phyloP scores from a whole-genome alignment of 2,113 vertebrate species.

The Sitta europaea region DNA sequence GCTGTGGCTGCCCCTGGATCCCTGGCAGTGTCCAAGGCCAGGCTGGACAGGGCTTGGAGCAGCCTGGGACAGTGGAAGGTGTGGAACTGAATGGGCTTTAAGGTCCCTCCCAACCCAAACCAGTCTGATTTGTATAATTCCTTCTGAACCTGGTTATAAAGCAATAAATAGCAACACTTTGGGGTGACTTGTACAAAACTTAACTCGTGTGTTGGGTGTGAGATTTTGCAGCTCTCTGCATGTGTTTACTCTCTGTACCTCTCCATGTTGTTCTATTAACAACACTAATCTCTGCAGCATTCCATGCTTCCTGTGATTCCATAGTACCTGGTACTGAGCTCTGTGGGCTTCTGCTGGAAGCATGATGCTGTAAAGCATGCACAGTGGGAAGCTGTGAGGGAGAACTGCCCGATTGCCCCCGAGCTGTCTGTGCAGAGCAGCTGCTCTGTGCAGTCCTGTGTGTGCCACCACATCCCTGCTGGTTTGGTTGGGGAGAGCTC shows the following conservation, averaged over 20 bases:
- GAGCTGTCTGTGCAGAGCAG: neutral
- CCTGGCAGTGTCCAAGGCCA: neutral
- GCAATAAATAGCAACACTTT: neutral
- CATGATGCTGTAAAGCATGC: neutral
- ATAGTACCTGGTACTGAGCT: neutral
- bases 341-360: slow-evolving; percentile 9
- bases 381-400: neutral
- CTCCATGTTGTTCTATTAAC: neutral
- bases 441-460: neutral
- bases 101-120: neutral
- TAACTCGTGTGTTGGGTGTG: neutral
- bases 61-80: fast-evolving
- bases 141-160: neutral
- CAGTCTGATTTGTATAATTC: neutral
- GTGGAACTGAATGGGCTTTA: neutral
- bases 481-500: neutral
- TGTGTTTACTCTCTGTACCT: neutral
- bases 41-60: fast-evolving
- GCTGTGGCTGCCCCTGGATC: neutral
- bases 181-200: neutral
- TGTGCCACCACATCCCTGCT: neutral
- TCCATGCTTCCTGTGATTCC: neutral
- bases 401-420: neutral
- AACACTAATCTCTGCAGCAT: neutral
- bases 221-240: neutral